Percentiles rank a stretch among this genome's conserved stretches.
Evolutionary conservation across 2,888 invertebrate species (phyloP).

Genomic region (Lumbricus terrestris): DNA sequence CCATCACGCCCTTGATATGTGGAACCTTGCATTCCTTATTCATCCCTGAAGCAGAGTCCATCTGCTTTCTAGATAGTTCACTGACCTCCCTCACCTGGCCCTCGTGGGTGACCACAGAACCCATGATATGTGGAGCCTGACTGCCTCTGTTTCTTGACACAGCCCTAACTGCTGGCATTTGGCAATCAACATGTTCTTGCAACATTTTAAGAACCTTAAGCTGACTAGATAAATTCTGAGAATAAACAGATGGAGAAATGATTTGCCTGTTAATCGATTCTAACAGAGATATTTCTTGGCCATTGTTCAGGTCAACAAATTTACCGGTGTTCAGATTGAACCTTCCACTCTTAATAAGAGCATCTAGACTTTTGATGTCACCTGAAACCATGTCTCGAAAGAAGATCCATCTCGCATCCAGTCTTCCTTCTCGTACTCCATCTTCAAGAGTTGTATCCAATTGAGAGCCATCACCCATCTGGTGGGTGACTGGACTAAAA

Average conservation of each 20-base stretch:
- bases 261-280: conserved; percentile 10
- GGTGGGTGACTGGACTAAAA: neutral
- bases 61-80: neutral
- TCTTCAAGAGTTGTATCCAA: neutral
- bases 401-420: neutral
- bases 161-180: neutral
- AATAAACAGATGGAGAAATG: neutral
- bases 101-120: neutral
- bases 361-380: neutral
- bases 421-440: neutral
- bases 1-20: neutral
- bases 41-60: neutral
- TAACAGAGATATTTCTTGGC: neutral
- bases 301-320: conserved; percentile 10
- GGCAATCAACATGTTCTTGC: neutral
- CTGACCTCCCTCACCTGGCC: neutral
- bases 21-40: neutral
- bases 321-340: conserved; percentile 21
- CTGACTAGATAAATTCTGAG: neutral
- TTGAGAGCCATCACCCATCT: neutral
- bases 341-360: conserved; percentile 5
- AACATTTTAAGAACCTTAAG: neutral
- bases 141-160: neutral
- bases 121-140: neutral
- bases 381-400: conserved; percentile 17